Conservation (phyloP, 2,797 vertebrate species). For the Chaetodon trifasciatus region DNA sequence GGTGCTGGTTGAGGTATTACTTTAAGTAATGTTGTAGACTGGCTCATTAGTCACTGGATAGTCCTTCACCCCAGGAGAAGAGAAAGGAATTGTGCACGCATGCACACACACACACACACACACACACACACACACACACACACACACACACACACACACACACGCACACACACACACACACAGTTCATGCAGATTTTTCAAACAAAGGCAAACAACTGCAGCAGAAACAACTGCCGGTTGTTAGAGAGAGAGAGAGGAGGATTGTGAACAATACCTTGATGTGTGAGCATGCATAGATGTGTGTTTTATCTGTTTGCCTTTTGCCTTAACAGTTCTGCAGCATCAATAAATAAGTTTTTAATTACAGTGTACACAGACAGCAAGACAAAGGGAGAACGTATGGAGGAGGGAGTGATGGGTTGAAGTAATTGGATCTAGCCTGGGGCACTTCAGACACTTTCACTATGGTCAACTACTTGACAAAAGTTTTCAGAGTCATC, state of each 20-base stretch:
- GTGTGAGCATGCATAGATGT: conserved; percentile 1
- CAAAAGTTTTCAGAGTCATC: conserved; percentile 1
- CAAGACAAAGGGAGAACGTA: conserved; percentile 56
- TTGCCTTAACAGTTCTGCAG: conserved; percentile 84
- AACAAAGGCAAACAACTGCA: conserved; percentile 43
- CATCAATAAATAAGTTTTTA: conserved; percentile 94
- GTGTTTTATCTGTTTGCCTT: conserved; percentile 68
- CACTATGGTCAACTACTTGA: conserved; percentile 36
- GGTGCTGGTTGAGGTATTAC: conserved; percentile 58
- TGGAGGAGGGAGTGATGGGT: conserved; percentile 30
- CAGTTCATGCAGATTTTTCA: conserved; percentile 34
- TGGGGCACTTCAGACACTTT: conserved; percentile 66
- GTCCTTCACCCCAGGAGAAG: conserved; percentile 43
- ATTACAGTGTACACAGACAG: conserved; percentile 86
- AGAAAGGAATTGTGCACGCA: conserved; percentile 32
- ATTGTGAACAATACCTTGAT: conserved; percentile 13
- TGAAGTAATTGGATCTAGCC: conserved; percentile 73
- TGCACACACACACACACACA: conserved; percentile 27
- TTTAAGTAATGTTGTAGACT: conserved; percentile 58
- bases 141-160: background rate
- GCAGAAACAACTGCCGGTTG: conserved; percentile 7
- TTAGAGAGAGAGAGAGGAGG: background rate
- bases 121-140: background rate
- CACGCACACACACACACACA: background rate
- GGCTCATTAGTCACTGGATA: conserved; percentile 60